Evolutionary conservation across 2,888 invertebrate genomes (phyloP).

Genomic region (Drosophila fungiperda): DNA sequence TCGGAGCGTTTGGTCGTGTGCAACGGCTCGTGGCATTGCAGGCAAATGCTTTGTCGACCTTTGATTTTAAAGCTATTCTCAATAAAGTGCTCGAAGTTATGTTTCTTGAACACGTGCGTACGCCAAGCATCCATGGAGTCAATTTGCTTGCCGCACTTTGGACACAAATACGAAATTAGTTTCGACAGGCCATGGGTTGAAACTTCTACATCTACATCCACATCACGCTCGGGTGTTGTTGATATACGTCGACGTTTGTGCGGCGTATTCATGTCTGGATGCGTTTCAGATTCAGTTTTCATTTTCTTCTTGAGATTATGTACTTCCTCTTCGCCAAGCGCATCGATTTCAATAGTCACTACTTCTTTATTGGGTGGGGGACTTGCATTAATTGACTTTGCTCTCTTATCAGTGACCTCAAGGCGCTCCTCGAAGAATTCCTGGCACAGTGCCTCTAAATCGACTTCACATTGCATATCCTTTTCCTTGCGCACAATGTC

Average conservation of each 20-base stretch:
- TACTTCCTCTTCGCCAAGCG: conserved; percentile 68
- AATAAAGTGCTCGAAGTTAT: conserved; percentile 75
- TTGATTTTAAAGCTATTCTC: conserved; percentile 72
- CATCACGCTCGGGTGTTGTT: conserved; percentile 26
- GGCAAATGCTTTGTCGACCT: conserved; percentile 62
- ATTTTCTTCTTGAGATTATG: conserved; percentile 58
- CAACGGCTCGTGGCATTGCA: conserved; percentile 69
- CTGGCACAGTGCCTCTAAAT: conserved; percentile 60
- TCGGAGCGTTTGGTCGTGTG: conserved; percentile 65
- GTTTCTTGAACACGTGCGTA: conserved; percentile 74
- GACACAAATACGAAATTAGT: conserved; percentile 75
- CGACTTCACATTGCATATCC: conserved; percentile 28
- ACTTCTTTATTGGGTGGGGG: conserved; percentile 43
- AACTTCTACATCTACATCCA: conserved; percentile 41
- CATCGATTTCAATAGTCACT: conserved; percentile 73
- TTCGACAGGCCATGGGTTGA: conserved; percentile 46
- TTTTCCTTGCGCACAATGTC: conserved; percentile 69
- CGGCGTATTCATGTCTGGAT: conserved; percentile 4
- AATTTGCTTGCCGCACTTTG: conserved; percentile 76
- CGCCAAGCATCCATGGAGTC: conserved; percentile 73
- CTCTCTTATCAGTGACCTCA: neutral
- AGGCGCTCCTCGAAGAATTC: conserved; percentile 67
- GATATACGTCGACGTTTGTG: conserved; percentile 49
- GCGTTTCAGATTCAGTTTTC: conserved; percentile 35
- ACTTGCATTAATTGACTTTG: neutral